Evolutionary conservation across 2,113 vertebrate genomes (phyloP).

Genomic region (Tetraodon nigroviridis): DNA sequence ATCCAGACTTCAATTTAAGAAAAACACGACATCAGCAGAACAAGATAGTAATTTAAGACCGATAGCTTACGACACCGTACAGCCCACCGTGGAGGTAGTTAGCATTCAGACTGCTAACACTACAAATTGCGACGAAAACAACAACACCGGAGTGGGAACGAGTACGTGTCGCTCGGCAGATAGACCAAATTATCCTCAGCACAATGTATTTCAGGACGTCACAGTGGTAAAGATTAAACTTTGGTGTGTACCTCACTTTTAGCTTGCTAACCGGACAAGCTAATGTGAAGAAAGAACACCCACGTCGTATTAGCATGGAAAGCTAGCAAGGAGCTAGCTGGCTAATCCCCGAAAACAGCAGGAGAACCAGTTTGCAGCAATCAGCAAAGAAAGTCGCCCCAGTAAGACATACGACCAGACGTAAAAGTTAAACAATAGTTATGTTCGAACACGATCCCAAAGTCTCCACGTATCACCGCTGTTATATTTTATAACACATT

Average conservation of each 20-base stretch:
- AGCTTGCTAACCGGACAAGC: conserved; percentile 25
- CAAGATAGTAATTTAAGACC: conserved; percentile 6
- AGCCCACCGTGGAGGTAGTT: conserved; percentile 18
- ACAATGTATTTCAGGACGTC: neutral
- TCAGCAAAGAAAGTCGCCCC: conserved; percentile 34
- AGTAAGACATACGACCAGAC: neutral
- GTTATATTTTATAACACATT: conserved; percentile 8
- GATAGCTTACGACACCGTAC: neutral
- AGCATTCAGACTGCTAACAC: conserved; percentile 18
- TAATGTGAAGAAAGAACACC: conserved; percentile 62
- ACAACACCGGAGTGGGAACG: conserved; percentile 14
- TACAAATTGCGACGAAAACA: conserved; percentile 17
- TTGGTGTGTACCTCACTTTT: neutral
- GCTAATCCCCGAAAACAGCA: conserved; percentile 67
- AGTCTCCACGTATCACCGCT: neutral
- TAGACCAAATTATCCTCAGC: accelerated
- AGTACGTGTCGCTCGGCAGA: neutral
- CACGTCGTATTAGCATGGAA: conserved; percentile 56
- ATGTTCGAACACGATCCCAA: accelerated
- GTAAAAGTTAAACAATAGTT: neutral
- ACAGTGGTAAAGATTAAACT: accelerated
- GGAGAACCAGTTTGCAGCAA: conserved; percentile 33
- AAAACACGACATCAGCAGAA: conserved; percentile 10
- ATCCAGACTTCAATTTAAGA: neutral
- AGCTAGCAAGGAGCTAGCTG: conserved; percentile 47